phyloP scores from a whole-genome alignment of 2,797 vertebrate genomes.

The Falco cherrug region DNA sequence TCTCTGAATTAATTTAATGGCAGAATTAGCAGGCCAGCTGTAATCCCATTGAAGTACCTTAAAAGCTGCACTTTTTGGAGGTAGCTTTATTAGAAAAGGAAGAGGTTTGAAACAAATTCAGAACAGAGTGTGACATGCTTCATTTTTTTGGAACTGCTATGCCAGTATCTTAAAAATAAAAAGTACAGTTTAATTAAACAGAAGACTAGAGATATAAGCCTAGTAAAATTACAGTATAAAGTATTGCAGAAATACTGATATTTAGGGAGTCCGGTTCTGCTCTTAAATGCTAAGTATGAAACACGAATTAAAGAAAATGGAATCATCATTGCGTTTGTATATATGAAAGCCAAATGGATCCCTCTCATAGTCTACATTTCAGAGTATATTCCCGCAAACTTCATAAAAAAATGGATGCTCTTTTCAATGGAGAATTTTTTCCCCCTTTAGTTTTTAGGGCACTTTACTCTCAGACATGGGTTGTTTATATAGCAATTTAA shows the following conservation, averaged over 20 bases:
- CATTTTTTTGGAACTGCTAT: not conserved
- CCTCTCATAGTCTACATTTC: not conserved
- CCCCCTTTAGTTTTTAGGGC: not conserved
- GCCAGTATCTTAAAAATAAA: constrained; percentile 23
- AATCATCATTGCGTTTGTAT: not conserved
- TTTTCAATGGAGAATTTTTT: not conserved
- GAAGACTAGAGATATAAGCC: not conserved
- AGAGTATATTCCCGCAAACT: not conserved
- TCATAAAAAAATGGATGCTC: not conserved
- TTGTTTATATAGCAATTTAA: constrained; percentile 37
- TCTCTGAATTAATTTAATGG: constrained; percentile 69
- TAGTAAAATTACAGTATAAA: not conserved
- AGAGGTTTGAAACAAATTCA: not conserved
- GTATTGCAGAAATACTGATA: not conserved
- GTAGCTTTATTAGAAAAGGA: constrained; percentile 15
- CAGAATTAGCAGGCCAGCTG: constrained; percentile 54
- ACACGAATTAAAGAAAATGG: constrained; percentile 21
- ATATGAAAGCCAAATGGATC: not conserved
- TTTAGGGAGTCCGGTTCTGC: not conserved
- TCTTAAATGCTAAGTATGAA: constrained; percentile 3
- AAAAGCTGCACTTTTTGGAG: constrained; percentile 8
- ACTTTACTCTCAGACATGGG: constrained; percentile 8
- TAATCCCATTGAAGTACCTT: constrained; percentile 50
- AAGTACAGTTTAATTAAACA: constrained; percentile 16
- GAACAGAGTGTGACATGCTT: not conserved